Base-by-base conservation (phyloP, 2,888 invertebrate genomes). In the Scotopteryx bipunctaria region DNA sequence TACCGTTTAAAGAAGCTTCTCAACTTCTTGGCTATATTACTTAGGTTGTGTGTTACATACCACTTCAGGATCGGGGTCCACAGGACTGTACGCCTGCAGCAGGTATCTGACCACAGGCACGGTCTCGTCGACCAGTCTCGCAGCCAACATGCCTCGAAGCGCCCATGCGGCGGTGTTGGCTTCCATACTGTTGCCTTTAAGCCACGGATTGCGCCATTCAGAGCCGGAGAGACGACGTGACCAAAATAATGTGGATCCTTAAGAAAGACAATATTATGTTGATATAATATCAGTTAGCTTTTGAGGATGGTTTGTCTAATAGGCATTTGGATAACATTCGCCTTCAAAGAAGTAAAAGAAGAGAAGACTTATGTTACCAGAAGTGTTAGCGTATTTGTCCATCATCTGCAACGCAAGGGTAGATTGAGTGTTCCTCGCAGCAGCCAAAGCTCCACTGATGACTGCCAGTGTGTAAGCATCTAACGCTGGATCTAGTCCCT, bases 101-200 rank as follows among this genome's bases (percentile, higher is more conserved):
- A 91, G 69, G 60, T 78, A 83, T 8, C 79, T 69, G n/a, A 81
- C 84, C 2, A 84, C 85, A 1, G 87, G 85, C 35, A 81, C 68
- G 8, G 86, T 80, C 25, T 83, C 80, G 13, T 86, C 83, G 2
- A 77, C 37, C 9, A 81, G 73, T 13, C 81, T 72, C 15, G 79
- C 73, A 1, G 75, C 90, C 8, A 94, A 70, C 73, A 93, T 93
- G 0, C 96, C 94, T 46, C 97, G 88, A 47, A 99, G 85, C 0
- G 94, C 95, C 81, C 98, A 99, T 0, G 98, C 94, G 0, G 98
- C 98, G 64, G 97, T 96, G 79, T 97, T 96, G 2, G 98, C 88
- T 63, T 83, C 86, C 23, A 86, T 54, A 43, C 79, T 86, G 70
- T 86, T 88, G 45, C 75, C 79, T 19, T 65, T 72, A 57, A 83